Base-by-base conservation (phyloP, 2,797 vertebrate genomes). In the Crenuchus spilurus region DNA sequence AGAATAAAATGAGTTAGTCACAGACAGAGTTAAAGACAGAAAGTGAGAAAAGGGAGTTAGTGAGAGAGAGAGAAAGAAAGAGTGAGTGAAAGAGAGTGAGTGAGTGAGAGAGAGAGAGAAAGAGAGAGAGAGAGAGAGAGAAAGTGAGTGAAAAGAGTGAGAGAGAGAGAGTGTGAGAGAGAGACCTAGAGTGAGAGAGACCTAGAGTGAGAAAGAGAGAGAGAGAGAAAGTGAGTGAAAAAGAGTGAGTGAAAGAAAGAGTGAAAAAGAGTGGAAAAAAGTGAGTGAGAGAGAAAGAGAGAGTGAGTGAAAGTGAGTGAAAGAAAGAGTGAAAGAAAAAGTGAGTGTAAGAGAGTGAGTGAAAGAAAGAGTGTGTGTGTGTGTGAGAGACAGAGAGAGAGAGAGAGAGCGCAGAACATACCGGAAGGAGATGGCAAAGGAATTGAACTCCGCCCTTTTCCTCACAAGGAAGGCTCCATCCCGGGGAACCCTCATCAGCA, bases 361-460 rank as follows among this genome's bases (percentile, higher is more conserved):
- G 16, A 24, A 44, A 3, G 0, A 22, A 13, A 33, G 31, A 26
- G 14, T 18, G 68, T 35, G 6, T 80, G 74, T 80, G 96, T 91
- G 89, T 99, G 98, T 51, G 97, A 98, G 89, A 99, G 22, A 22
- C 10, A 7, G 6, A 60, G 42, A 22, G 10, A 10, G 5, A 13
- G 14, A 11, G 51, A 18, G 9, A 41, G 39, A 28, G 24, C n/a
- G n/a, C n/a, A 52, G 55, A 31, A 14, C 77, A 74, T 82, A 98
- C 98, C 98, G 92, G 90, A 99, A 99, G 60, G 98, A 99, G 90
- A 99, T 99, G 76, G 98, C 98, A 0, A 95, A 99, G 0, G 98
- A 99, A 88, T 95, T 98, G 72, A 94, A 88, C 80, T 99, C 97
- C 0, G 90, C 92, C 84, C 98, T 94, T 83, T 99, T 99, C 85